Base-by-base conservation (phyloP, 1,140 invertebrate genomes). In the Amyelois transitella region DNA sequence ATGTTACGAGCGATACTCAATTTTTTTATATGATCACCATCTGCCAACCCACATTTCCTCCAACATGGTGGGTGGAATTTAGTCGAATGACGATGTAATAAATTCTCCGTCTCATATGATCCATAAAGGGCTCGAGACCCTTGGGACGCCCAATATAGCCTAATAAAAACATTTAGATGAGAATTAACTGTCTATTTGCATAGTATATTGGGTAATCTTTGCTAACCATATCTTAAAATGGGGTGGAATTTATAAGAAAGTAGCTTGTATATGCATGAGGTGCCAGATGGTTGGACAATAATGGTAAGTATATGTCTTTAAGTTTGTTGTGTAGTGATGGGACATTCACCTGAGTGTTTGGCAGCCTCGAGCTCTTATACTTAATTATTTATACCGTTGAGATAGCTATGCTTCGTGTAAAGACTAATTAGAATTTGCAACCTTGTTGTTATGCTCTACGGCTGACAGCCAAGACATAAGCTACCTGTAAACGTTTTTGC, bases 11-110 rank as follows among this genome's bases (percentile, higher is more conserved):
- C 51, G 19, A 14, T 14, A 14, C 43, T 21, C 43, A 45, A 18
- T 66, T 71, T 72, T 63, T 64, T 55, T 49, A 62, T 66, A 60
- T 50, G 59, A 69, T 62, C 49, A 68, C 67, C 69, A 72, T 72
- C 67, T 72, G 69, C 60, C 52, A 61, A 69, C 72, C 72, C 69
- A 66, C 65, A 72, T 75, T 70, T 66, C 61, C 60, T 53, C 53
- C 62, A 65, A 69, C 64, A 63, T 69, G 70, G 63, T 56, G 59
- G 62, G 53, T 44, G 60, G 58, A 72, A 70, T 72, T 70, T 69
- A 70, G 64, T 67, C 64, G 63, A 70, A 72, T 70, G 67, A 70
- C 67, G 69, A 57, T 58, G 65, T 72, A 72, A 75, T 75, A 72
- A 75, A 68, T 75, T 72, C 64, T 51, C 60, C 51, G 60, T 57